Conservation (phyloP, 2,113 vertebrate species). For the Bungarus multicinctus region DNA sequence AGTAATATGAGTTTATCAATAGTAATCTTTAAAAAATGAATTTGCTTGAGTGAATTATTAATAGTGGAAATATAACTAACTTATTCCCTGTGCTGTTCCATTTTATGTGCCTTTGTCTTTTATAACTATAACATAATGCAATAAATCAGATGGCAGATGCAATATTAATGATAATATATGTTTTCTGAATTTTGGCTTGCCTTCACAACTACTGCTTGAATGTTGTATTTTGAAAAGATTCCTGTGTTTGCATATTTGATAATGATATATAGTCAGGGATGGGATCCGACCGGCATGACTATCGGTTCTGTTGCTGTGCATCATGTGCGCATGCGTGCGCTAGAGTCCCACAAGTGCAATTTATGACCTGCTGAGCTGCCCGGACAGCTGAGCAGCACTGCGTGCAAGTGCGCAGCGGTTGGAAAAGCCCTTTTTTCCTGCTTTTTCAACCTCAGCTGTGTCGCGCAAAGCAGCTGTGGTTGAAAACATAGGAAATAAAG, state of each 20-base stretch:
- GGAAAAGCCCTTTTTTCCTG: too few relatives aligned
- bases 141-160: neutral
- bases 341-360: too few relatives aligned
- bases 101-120: slow-evolving; percentile 22
- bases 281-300: too few relatives aligned
- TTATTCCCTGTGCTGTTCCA: rapidly evolving
- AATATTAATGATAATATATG: slow-evolving; percentile 4
- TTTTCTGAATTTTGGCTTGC: neutral
- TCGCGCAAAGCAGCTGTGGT: too few relatives aligned
- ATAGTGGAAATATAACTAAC: slow-evolving; percentile 30
- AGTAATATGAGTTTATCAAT: slow-evolving; percentile 27
- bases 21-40: slow-evolving; percentile 25
- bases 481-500: too few relatives aligned
- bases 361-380: too few relatives aligned
- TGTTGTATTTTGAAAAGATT: slow-evolving; percentile 38
- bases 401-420: too few relatives aligned
- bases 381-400: too few relatives aligned
- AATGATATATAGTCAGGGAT: slow-evolving; percentile 1
- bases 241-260: neutral
- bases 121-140: neutral
- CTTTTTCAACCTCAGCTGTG: too few relatives aligned
- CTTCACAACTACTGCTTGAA: slow-evolving; percentile 11
- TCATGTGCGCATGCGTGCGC: too few relatives aligned
- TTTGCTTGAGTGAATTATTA: slow-evolving; percentile 43
- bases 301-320: too few relatives aligned